Conservation (phyloP, 1,140 invertebrate species). For the Nixonia krombeini region DNA sequence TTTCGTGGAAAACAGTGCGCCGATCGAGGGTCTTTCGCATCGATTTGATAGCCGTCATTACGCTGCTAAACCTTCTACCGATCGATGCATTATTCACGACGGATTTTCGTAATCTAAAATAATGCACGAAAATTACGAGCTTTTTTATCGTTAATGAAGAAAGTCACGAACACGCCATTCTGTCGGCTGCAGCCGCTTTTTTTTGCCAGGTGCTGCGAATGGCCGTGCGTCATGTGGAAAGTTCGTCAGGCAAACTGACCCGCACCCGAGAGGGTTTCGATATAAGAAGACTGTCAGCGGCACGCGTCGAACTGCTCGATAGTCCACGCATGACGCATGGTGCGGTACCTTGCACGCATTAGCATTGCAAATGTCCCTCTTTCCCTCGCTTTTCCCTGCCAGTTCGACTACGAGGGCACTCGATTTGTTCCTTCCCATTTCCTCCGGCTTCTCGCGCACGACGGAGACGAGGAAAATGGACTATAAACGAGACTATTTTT, state of each 20-base stretch:
- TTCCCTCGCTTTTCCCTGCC: constrained; percentile 38
- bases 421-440: constrained; percentile 49
- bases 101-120: no score
- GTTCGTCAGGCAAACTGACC: constrained; percentile 25
- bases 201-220: constrained; percentile 35
- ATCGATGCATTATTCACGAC: no score
- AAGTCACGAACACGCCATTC: constrained; percentile 14
- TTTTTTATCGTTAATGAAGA: no score
- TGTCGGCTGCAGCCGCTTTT: constrained; percentile 22
- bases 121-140: no score
- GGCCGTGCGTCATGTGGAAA: constrained; percentile 39
- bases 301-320: constrained; percentile 49
- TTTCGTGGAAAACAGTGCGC: no score
- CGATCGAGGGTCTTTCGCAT: no score
- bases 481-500: constrained; percentile 41
- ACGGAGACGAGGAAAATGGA: constrained; percentile 9
- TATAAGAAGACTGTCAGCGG: constrained; percentile 48
- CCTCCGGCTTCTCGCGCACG: constrained; percentile 16
- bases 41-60: no score
- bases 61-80: no score
- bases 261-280: constrained; percentile 33
- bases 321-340: constrained; percentile 48
- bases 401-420: constrained; percentile 39
- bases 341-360: constrained; percentile 46
- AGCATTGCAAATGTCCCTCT: constrained; percentile 50